phyloP scores from a whole-genome alignment of 2,888 invertebrate species.

The Stomorhina lunata region DNA sequence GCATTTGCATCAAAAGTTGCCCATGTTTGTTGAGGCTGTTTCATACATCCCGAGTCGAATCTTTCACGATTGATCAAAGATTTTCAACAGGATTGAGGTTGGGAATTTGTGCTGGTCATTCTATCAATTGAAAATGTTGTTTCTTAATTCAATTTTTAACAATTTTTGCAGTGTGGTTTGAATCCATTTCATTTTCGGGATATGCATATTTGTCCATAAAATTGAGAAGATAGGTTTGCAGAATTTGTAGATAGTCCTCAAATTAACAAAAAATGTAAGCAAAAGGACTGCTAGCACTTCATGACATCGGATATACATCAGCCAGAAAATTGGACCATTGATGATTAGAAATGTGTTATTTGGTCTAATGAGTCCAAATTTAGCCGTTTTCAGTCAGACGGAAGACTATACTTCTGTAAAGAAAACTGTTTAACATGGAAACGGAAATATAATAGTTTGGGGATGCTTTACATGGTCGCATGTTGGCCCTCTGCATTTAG shows the following conservation, averaged over 20 bases:
- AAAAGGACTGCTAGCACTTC: slow-evolving; percentile 13
- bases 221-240: neutral
- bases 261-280: neutral
- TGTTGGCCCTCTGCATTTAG: slow-evolving; percentile 21
- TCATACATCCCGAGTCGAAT: no score
- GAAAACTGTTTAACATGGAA: slow-evolving; percentile 8
- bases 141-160: neutral
- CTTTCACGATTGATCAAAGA: no score
- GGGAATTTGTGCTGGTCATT: no score
- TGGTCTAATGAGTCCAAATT: slow-evolving; percentile 57
- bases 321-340: neutral
- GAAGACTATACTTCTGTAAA: slow-evolving; percentile 6
- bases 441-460: slow-evolving; percentile 21
- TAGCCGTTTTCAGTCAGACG: slow-evolving; percentile 27
- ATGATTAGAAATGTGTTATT: slow-evolving; percentile 24
- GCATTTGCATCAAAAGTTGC: no score
- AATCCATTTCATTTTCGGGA: no score
- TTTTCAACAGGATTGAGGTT: no score
- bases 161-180: no score
- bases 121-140: neutral
- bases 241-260: neutral
- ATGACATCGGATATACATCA: neutral
- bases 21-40: no score
- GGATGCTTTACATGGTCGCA: slow-evolving; percentile 34
- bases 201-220: no score